phyloP scores from a whole-genome alignment of 2,797 vertebrate genomes.

The Tauraco hartlaubi region DNA sequence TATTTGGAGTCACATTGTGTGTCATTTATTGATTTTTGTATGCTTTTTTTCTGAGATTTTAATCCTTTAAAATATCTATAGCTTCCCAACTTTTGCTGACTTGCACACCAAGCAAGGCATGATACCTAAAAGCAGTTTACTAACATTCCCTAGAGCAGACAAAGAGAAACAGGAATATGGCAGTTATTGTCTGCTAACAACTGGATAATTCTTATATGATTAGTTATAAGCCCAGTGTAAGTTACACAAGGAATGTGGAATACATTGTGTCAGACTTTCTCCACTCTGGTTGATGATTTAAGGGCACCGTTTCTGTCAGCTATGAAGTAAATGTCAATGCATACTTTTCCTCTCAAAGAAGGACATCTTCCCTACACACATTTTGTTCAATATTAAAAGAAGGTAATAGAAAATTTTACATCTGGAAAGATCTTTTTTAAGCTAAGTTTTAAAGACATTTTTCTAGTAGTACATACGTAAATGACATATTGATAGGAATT shows the following conservation, averaged over 20 bases:
- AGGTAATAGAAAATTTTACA: background rate
- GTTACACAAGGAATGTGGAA: background rate
- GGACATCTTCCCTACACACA: background rate
- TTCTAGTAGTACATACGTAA: background rate
- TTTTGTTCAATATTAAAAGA: background rate
- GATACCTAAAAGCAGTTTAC: background rate
- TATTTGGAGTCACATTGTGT: background rate
- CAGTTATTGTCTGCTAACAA: background rate
- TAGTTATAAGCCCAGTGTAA: background rate
- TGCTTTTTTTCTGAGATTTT: slow-evolving; percentile 1
- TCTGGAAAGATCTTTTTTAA: background rate
- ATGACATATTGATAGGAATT: background rate
- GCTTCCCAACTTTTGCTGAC: background rate
- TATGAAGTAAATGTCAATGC: background rate
- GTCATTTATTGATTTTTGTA: background rate
- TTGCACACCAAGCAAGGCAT: background rate
- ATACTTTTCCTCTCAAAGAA: background rate
- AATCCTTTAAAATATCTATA: background rate
- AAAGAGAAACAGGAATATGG: background rate
- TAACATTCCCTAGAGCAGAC: background rate
- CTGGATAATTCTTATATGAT: background rate
- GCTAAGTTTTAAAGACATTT: background rate
- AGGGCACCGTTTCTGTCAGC: background rate
- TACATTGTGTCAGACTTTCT: background rate
- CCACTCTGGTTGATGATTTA: background rate